Evolutionary conservation across 2,888 invertebrate species (phyloP).

Genomic region (Chirona hameri): DNA sequence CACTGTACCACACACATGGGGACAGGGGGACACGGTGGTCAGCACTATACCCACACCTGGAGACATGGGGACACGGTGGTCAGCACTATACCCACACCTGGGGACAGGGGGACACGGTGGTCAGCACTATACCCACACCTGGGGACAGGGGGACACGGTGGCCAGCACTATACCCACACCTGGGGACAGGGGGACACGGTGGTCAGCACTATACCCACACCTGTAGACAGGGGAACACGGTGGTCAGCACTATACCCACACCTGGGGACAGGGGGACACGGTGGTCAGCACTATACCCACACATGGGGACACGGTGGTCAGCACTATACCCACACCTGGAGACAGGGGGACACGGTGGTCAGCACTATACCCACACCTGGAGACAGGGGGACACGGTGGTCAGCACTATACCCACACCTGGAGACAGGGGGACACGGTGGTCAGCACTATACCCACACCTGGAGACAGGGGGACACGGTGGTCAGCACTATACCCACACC

Average conservation of each 20-base stretch:
- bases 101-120: too few relatives aligned
- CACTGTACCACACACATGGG: too few relatives aligned
- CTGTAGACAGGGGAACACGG: constrained; percentile 53
- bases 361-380: constrained; percentile 52
- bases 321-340: constrained; percentile 87
- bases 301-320: constrained; percentile 94
- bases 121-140: too few relatives aligned
- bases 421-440: constrained; percentile 94
- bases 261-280: too few relatives aligned
- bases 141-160: constrained; percentile 87
- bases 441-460: constrained; percentile 93
- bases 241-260: too few relatives aligned
- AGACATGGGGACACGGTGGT: too few relatives aligned
- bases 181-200: constrained; percentile 48
- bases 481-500: constrained; percentile 45
- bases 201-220: too few relatives aligned
- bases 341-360: too few relatives aligned
- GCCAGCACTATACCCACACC: constrained; percentile 93
- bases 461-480: constrained; percentile 40
- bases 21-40: too few relatives aligned
- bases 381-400: too few relatives aligned
- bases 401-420: too few relatives aligned
- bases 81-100: constrained; percentile 52
- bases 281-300: too few relatives aligned
- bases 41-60: constrained; percentile 81